Evolutionary conservation across 2,888 invertebrate species (phyloP).

Genomic region (Amphipyra tragopoginis): DNA sequence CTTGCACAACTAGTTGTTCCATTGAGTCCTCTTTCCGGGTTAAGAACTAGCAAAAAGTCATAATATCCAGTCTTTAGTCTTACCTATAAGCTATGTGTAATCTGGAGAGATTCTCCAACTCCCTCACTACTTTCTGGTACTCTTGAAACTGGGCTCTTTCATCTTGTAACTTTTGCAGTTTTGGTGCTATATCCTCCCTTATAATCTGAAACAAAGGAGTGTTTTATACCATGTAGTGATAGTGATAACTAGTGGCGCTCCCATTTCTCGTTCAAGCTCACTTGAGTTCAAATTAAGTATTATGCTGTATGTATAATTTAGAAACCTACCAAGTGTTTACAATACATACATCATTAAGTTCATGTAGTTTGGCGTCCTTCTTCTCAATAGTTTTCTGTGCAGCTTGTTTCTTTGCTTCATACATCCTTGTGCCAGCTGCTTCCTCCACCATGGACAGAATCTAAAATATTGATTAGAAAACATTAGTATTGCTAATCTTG

Average conservation of each 20-base stretch:
- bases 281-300: no score
- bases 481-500: neutral
- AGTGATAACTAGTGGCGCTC: no score
- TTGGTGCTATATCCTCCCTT: constrained; percentile 97
- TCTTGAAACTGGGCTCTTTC: constrained; percentile 96
- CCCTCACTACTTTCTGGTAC: constrained; percentile 95
- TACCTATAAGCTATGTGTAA: constrained; percentile 94
- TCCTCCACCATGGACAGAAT: constrained; percentile 99
- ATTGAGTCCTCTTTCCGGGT: no score
- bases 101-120: constrained; percentile 94
- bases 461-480: constrained; percentile 85
- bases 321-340: neutral
- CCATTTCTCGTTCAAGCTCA: no score
- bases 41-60: no score
- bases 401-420: constrained; percentile 97
- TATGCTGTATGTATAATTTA: no score
- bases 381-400: constrained; percentile 96
- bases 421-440: constrained; percentile 99
- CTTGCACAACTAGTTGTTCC: no score
- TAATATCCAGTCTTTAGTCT: constrained; percentile 52
- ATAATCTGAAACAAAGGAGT: constrained; percentile 86
- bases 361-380: constrained; percentile 96
- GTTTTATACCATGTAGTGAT: no score
- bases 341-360: constrained; percentile 93
- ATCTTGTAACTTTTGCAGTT: constrained; percentile 94